Conservation (phyloP, 2,888 invertebrate genomes). For the Imbricaverruca yamaguchii region DNA sequence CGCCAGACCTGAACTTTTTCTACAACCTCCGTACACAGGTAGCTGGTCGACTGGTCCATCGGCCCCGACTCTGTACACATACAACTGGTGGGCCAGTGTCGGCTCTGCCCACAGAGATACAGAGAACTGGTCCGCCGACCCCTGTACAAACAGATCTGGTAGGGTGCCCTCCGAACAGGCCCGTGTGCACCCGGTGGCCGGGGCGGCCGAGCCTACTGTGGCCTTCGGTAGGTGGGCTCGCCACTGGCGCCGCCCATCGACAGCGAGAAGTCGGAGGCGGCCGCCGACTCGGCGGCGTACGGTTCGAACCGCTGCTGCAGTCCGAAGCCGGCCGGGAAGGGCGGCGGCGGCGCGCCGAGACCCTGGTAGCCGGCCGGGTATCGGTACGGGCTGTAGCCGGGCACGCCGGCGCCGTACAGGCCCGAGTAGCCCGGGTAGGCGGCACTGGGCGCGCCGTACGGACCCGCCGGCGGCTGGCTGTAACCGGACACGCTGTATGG, state of each 20-base stretch:
- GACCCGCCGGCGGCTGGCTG: slow-evolving; percentile 2
- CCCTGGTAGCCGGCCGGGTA: slow-evolving; percentile 10
- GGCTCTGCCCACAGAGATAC: no score
- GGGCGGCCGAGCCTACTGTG: not conserved
- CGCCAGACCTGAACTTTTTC: no score
- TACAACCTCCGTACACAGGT: no score
- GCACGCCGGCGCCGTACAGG: slow-evolving; percentile 4
- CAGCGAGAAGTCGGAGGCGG: slow-evolving; percentile 1
- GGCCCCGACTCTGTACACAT: no score
- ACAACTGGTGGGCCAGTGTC: no score
- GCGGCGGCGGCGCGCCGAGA: not conserved
- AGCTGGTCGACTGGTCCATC: no score
- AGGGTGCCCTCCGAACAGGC: no score
- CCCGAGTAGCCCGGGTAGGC: not conserved
- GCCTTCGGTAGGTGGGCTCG: not conserved
- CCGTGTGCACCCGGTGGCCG: no score
- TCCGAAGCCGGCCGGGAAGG: not conserved
- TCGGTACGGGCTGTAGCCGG: not conserved
- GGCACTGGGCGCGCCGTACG: not conserved
- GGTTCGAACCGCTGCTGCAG: not conserved
- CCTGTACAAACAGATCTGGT: not conserved
- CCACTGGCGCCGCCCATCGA: not conserved
- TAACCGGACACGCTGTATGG: not conserved
- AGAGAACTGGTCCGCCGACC: no score
- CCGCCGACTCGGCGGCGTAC: not conserved